phyloP scores from a whole-genome alignment of 2,888 invertebrate genomes.

The Encarsia formosa region DNA sequence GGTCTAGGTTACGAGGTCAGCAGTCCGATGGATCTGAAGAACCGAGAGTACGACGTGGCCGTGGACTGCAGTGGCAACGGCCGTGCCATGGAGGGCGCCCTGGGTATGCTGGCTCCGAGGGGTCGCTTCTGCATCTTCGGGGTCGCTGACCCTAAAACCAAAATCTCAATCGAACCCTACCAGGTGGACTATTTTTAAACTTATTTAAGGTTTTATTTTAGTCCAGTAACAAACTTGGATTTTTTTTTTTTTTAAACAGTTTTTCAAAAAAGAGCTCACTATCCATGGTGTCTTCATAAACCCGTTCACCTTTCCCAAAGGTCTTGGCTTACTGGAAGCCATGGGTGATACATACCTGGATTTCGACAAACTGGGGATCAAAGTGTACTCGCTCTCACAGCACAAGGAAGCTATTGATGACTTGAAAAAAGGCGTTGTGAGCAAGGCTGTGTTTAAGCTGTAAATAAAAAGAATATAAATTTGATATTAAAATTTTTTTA shows the following conservation, averaged over 20 bases:
- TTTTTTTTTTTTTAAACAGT: constrained; percentile 26
- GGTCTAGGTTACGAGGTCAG: constrained; percentile 60
- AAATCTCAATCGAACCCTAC: constrained; percentile 47
- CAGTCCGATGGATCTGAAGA: constrained; percentile 57
- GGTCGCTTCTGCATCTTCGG: constrained; percentile 69
- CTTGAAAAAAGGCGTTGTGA: constrained; percentile 56
- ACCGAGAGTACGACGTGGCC: constrained; percentile 60
- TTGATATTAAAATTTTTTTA: too few species aligned
- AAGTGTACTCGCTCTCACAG: constrained; percentile 55
- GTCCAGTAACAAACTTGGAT: not conserved
- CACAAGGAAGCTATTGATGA: constrained; percentile 56
- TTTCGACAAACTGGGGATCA: constrained; percentile 60
- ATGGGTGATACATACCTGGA: constrained; percentile 62
- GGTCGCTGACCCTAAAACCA: constrained; percentile 58
- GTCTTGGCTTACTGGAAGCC: constrained; percentile 60
- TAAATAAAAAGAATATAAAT: too few species aligned
- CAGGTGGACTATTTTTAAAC: constrained; percentile 32
- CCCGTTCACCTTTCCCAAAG: constrained; percentile 64
- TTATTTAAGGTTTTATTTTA: not conserved
- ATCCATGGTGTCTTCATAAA: constrained; percentile 66
- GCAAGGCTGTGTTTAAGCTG: constrained; percentile 57
- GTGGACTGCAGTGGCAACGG: constrained; percentile 71
- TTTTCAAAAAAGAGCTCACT: constrained; percentile 57
- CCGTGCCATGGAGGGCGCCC: constrained; percentile 63
- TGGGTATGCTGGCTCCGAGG: constrained; percentile 57